A percentile compares a stretch with the other conserved stretches of the same genome.
These are phyloP conservation scores for Spicauda simplicius DNA, from an alignment of 2,888 invertebrate genomes.

Conservation along the genomic window DNA sequence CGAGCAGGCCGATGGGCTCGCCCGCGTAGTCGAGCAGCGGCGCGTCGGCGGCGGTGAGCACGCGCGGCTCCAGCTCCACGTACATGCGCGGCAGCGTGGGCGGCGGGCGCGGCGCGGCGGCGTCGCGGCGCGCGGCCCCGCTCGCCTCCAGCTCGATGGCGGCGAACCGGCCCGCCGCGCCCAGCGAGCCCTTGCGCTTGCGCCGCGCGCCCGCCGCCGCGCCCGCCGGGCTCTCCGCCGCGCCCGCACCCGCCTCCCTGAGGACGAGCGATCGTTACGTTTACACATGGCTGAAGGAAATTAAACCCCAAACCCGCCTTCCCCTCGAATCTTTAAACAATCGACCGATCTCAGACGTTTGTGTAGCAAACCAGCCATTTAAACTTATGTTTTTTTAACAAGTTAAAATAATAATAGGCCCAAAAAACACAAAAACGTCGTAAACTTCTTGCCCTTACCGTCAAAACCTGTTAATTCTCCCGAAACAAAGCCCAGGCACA, in stretches of 20 bases:
- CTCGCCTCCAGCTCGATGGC: slow-evolving; percentile 47
- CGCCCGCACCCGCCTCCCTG: slow-evolving; percentile 38
- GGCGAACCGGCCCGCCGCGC: slow-evolving; percentile 45
- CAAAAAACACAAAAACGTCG: no score
- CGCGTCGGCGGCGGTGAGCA: slow-evolving; percentile 52
- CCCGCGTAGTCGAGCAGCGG: slow-evolving; percentile 64
- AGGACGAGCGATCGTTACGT: no score
- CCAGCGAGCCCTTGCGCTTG: slow-evolving; percentile 42
- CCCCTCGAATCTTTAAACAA: no score
- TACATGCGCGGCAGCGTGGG: slow-evolving; percentile 72
- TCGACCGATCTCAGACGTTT: no score
- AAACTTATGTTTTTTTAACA: no score
- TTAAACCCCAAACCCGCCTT: no score
- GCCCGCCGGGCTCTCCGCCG: slow-evolving; percentile 34
- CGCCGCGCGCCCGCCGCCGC: slow-evolving; percentile 37
- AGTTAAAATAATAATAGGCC: no score
- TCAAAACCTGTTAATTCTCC: no score
- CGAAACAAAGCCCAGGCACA: no score
- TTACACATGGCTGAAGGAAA: no score
- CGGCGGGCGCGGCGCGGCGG: slow-evolving; percentile 56
- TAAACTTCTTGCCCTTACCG: no score
- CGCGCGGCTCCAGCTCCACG: slow-evolving; percentile 74
- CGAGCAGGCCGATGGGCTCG: slow-evolving; percentile 66
- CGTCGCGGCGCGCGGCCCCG: slow-evolving; percentile 48
- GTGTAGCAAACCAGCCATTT: no score